Conservation (phyloP, 2,113 vertebrate genomes). For the Oostethus manadensis region DNA sequence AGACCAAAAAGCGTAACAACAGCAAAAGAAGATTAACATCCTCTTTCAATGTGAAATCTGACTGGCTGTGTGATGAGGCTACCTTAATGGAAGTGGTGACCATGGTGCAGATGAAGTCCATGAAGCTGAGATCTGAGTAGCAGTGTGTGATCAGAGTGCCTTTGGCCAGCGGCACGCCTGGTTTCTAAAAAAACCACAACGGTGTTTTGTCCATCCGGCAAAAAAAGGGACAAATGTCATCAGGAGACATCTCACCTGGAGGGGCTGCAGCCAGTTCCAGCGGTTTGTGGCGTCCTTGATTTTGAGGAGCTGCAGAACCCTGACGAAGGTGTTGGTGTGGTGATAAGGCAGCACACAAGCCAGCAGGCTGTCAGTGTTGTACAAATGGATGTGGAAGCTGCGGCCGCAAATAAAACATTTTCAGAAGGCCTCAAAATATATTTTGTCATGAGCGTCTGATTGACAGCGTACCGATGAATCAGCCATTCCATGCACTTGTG, state of each 20-base stretch:
- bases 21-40: no score
- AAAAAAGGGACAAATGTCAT: not conserved
- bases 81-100: conserved; percentile 87
- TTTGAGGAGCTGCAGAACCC: conserved; percentile 86
- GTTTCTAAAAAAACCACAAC: conserved; percentile 70
- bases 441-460: not conserved
- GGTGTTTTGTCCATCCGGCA: no score
- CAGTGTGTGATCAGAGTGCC: conserved; percentile 87
- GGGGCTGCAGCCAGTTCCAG: conserved; percentile 88
- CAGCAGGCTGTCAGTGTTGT: conserved; percentile 85
- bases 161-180: conserved; percentile 85
- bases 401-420: conserved; percentile 2
- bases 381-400: conserved; percentile 94
- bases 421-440: not conserved
- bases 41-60: no score
- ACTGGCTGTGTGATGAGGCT: not conserved
- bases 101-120: conserved; percentile 92
- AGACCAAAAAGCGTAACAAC: not conserved
- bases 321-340: conserved; percentile 88
- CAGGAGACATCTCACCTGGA: conserved; percentile 75
- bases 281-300: conserved; percentile 79
- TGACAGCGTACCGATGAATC: conserved; percentile 80
- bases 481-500: conserved; percentile 98
- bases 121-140: conserved; percentile 88
- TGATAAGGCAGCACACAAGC: conserved; percentile 89